Conservation (phyloP, 2,888 invertebrate species). For the Hedychridium roseum region DNA sequence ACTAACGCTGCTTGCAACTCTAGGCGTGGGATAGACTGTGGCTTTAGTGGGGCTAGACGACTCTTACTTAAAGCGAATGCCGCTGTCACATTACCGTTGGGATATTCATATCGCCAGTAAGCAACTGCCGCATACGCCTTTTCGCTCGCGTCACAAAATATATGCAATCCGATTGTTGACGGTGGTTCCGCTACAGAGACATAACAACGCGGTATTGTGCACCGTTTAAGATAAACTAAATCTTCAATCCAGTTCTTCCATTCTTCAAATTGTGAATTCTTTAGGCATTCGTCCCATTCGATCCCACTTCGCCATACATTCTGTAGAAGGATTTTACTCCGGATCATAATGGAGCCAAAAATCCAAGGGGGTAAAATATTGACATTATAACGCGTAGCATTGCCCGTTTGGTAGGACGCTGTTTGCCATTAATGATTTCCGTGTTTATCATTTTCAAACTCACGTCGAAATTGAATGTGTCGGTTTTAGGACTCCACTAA, state of each 20-base stretch:
- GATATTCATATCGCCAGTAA: conserved; percentile 17
- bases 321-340: conserved; percentile 29
- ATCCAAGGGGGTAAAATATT: conserved; percentile 42
- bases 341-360: conserved; percentile 27
- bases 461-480: conserved; percentile 27
- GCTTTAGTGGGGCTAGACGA: conserved; percentile 14
- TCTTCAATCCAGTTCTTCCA: conserved; percentile 28
- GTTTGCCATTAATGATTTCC: conserved; percentile 18
- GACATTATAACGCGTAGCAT: conserved; percentile 31
- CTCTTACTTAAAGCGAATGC: conserved; percentile 6
- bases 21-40: conserved; percentile 15
- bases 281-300: conserved; percentile 20
- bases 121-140: conserved; percentile 30
- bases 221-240: conserved; percentile 13
- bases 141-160: conserved; percentile 41
- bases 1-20: conserved; percentile 20
- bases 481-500: conserved; percentile 22
- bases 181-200: conserved; percentile 3
- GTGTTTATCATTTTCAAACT: conserved; percentile 19
- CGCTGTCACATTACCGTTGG: not conserved
- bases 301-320: conserved; percentile 28
- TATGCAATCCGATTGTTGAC: conserved; percentile 26
- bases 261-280: conserved; percentile 7
- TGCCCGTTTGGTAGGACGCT: conserved; percentile 30
- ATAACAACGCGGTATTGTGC: conserved; percentile 18